Conservation (phyloP, 2,113 vertebrate species). For the Penelope pileata region DNA sequence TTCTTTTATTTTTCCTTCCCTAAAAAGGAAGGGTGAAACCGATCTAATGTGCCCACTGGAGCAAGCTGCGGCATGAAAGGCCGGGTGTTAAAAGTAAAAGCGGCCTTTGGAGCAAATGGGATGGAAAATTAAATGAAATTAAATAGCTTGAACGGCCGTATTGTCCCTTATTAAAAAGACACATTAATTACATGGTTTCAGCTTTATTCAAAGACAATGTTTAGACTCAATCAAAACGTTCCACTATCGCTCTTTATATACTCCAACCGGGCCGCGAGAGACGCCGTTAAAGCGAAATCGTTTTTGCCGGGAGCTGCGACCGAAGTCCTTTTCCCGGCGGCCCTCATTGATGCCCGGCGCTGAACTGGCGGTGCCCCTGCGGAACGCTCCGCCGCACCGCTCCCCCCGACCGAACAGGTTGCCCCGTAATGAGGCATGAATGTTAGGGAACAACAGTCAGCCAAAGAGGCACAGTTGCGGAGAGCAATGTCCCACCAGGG, state of each 20-base stretch:
- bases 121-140: slow-evolving; percentile 99
- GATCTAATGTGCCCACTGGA: slow-evolving; percentile 89
- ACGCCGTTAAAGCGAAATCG: slow-evolving; percentile 78
- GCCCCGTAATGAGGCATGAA: slow-evolving; percentile 86
- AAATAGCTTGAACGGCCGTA: slow-evolving; percentile 95
- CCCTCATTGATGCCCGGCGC: slow-evolving; percentile 68
- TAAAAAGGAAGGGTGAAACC: slow-evolving; percentile 88
- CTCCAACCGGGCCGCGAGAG: slow-evolving; percentile 81
- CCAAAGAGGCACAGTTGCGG: slow-evolving; percentile 81
- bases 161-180: slow-evolving; percentile 93
- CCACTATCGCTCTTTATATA: slow-evolving; percentile 84
- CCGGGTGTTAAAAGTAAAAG: slow-evolving; percentile 89
- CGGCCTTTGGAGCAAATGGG: slow-evolving; percentile 94
- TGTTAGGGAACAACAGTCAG: slow-evolving; percentile 85
- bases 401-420: slow-evolving; percentile 88
- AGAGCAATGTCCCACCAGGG: slow-evolving; percentile 86
- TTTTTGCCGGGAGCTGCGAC: slow-evolving; percentile 71
- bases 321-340: slow-evolving; percentile 64
- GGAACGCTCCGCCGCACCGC: slow-evolving; percentile 78
- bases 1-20: slow-evolving; percentile 86
- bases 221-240: slow-evolving; percentile 91
- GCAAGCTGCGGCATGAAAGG: slow-evolving; percentile 86
- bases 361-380: slow-evolving; percentile 75
- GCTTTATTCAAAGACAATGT: slow-evolving; percentile 94
- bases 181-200: slow-evolving; percentile 98